These are phyloP conservation scores for Neelides sp. DNA, from an alignment of 1,140 invertebrate species.

Conservation along the genomic window DNA sequence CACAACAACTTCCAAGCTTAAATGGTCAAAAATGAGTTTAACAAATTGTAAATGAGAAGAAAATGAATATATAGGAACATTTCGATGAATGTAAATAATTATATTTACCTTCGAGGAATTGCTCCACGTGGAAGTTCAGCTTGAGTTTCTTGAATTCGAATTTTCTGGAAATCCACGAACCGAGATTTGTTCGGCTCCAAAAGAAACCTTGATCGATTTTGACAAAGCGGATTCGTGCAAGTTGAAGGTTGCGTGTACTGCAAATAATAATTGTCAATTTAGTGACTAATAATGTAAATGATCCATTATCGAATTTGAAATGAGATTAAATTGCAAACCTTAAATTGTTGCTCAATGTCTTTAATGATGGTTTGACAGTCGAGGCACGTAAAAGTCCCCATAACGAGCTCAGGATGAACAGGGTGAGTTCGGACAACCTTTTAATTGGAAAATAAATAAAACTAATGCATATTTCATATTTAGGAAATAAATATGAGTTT, in stretches of 20 bases:
- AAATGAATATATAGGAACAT: neutral
- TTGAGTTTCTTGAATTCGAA: constrained; percentile 96
- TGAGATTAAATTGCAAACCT: constrained; percentile 48
- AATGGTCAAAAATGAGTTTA: constrained; percentile 13
- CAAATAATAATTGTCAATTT: constrained; percentile 20
- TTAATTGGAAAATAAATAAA: neutral
- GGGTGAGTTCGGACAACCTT: constrained; percentile 91
- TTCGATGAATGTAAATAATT: neutral
- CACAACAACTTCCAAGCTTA: constrained; percentile 87
- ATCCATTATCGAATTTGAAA: constrained; percentile 12
- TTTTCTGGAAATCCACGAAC: constrained; percentile 98
- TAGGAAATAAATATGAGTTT: neutral
- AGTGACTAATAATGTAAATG: constrained; percentile 10
- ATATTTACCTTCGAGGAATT: constrained; percentile 66
- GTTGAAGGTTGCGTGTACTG: constrained; percentile 85
- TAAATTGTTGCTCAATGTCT: constrained; percentile 97
- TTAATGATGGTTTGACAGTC: constrained; percentile 91
- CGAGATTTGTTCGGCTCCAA: constrained; percentile 84
- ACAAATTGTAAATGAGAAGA: constrained; percentile 2
- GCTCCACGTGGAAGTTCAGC: constrained; percentile 90
- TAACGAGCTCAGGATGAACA: constrained; percentile 86
- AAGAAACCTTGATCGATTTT: constrained; percentile 76
- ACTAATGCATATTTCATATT: neutral
- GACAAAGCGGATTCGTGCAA: constrained; percentile 89
- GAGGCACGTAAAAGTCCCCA: constrained; percentile 85